Evolutionary conservation across 2,113 vertebrate species (phyloP), one percentile per base, ranked within the genome.

Genomic region (Cranoglanis bouderius): DNA sequence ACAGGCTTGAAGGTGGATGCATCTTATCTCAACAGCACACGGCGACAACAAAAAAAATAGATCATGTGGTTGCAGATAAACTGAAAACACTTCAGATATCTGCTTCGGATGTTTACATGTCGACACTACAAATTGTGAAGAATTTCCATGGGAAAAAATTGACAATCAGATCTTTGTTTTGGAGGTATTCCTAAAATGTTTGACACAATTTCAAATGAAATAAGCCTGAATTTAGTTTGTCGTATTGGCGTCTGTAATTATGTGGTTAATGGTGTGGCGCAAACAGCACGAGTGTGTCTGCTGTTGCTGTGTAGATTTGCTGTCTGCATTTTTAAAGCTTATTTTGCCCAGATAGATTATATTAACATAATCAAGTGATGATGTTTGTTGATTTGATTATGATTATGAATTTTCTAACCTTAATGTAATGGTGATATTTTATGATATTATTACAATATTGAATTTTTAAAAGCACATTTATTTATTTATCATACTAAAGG

Each of bases 61-160:
- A 77, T 77, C 65, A 72, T 19, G 63, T 32, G 13, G 26, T 57
- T 75, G 24, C 35, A 43, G 53, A n/a, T 40, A 19, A 86, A 55
- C 14, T 59, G 35, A 24, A 35, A 55, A 32, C 70, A 43, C 32
- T 86, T 14, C 5, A 59, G 51, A 46, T 40, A 43, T 75, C 38
- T 87, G 74, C 26, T 87, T 35, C 26, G 75, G 59, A 51, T 75
- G 51, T 59, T 86, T 77, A 32, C 55, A 78, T 32, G 29, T 80
- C 18, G 14, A 63, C 26, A 63, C 74, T 21, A 16, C 3, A 43
- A 74, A 85, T n/a, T 40, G 3, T 75, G 21, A 75, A 40, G 70
- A 86, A 75, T 49, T 65, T 43, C 26, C 38, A 65, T 19, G 16
- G 16, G 26, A 6, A 32, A 21, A 6, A 65, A 49, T n/a, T 6